Evolutionary conservation across 2,888 invertebrate genomes (phyloP).

Genomic region (Cataglyphis livida): DNA sequence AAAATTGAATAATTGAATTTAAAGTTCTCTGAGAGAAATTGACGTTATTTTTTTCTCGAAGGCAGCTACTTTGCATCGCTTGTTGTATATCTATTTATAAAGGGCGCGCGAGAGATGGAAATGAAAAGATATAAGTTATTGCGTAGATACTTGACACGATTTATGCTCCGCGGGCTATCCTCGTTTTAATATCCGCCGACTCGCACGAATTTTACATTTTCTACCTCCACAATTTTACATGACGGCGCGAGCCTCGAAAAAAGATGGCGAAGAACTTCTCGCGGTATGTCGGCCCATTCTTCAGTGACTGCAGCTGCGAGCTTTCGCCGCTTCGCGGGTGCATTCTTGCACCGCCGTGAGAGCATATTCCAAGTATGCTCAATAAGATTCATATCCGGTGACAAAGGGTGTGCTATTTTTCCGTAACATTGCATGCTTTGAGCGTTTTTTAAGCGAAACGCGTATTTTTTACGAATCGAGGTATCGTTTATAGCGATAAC

Average conservation of each 20-base stretch:
- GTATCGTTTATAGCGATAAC: not conserved
- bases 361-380: slow-evolving; percentile 77
- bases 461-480: slow-evolving; percentile 29
- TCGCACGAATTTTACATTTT: slow-evolving; percentile 59
- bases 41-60: slow-evolving; percentile 31
- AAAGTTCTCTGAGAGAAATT: not conserved
- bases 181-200: slow-evolving; percentile 58
- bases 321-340: slow-evolving; percentile 72
- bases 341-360: slow-evolving; percentile 71
- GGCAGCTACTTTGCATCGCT: slow-evolving; percentile 41
- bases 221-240: slow-evolving; percentile 61
- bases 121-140: slow-evolving; percentile 53
- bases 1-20: not conserved
- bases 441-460: slow-evolving; percentile 56
- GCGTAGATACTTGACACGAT: slow-evolving; percentile 44
- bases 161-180: slow-evolving; percentile 20
- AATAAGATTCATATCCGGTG: slow-evolving; percentile 77
- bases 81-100: slow-evolving; percentile 51
- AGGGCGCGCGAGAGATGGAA: slow-evolving; percentile 48
- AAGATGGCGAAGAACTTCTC: slow-evolving; percentile 66
- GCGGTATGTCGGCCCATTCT: slow-evolving; percentile 74
- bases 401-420: slow-evolving; percentile 74
- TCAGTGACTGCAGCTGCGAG: slow-evolving; percentile 72
- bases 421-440: slow-evolving; percentile 64
- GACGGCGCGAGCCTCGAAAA: slow-evolving; percentile 62